A percentile compares a stretch with the other conserved stretches of the same genome.
phyloP scores from a whole-genome alignment of 64 coral and sea anemone species.

The Hydrozoanthus tunicans region DNA sequence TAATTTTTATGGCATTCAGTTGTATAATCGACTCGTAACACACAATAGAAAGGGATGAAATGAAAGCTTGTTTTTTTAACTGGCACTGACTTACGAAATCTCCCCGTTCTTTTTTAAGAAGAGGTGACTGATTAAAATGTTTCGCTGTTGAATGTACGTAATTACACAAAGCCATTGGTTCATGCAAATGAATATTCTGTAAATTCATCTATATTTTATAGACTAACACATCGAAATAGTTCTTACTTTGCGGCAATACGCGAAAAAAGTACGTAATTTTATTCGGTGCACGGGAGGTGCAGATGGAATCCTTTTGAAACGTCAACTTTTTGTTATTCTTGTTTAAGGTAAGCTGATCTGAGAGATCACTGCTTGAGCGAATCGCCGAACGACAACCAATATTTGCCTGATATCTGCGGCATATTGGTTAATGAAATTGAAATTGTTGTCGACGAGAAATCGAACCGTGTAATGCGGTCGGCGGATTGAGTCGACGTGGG shows the following conservation, averaged over 20 bases:
- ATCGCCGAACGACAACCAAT: not conserved
- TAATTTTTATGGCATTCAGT: slow-evolving; percentile 1
- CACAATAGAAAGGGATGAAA: not conserved
- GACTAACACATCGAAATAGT: not conserved
- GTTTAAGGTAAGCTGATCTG: not conserved
- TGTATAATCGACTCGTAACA: not conserved
- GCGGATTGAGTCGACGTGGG: not conserved
- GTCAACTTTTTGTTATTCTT: not conserved
- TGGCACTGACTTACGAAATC: slow-evolving; percentile 10
- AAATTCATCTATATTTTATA: slow-evolving; percentile 65
- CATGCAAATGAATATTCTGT: slow-evolving; percentile 48
- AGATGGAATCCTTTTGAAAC: slow-evolving; percentile 8
- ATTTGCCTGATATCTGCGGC: not conserved
- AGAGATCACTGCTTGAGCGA: not conserved
- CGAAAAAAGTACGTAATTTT: not conserved
- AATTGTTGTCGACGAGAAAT: slow-evolving; percentile 25
- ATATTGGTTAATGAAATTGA: slow-evolving; percentile 31
- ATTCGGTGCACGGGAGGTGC: not conserved
- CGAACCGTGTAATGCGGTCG: slow-evolving; percentile 40
- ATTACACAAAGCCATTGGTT: slow-evolving; percentile 45
- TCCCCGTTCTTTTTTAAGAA: not conserved
- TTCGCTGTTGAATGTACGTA: slow-evolving; percentile 27
- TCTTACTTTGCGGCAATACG: slow-evolving; percentile 5
- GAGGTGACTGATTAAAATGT: slow-evolving; percentile 31
- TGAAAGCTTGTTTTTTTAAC: not conserved